These are phyloP conservation scores for Acrossocheilus fasciatus DNA, from an alignment of 2,797 vertebrate genomes.

Conservation along the genomic window DNA sequence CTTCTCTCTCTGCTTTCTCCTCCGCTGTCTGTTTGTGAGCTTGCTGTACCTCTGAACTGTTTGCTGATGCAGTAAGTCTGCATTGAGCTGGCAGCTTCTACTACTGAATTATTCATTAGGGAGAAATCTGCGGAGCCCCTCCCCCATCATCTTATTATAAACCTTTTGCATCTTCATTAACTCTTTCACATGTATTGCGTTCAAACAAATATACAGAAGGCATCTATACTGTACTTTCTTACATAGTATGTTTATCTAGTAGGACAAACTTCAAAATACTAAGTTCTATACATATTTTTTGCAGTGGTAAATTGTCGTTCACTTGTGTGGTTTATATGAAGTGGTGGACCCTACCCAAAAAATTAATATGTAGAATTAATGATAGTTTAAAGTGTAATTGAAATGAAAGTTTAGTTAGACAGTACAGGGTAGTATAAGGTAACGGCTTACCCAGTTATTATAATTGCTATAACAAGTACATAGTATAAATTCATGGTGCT, in stretches of 20 bases:
- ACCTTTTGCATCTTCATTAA: background rate
- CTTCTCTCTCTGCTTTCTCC: slow-evolving; percentile 55
- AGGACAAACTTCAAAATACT: background rate
- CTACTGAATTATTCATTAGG: slow-evolving; percentile 46
- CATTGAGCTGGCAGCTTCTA: slow-evolving; percentile 45
- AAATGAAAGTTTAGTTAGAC: background rate
- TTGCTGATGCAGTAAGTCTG: slow-evolving; percentile 54
- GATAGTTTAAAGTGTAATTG: background rate
- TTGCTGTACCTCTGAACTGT: slow-evolving; percentile 40
- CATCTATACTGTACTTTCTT: background rate
- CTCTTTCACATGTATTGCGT: background rate
- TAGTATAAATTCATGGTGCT: background rate
- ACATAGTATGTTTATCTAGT: background rate
- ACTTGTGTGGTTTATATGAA: background rate
- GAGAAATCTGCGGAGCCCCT: slow-evolving; percentile 18
- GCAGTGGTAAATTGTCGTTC: background rate
- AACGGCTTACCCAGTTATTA: no score
- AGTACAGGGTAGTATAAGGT: no score
- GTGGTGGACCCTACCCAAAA: background rate
- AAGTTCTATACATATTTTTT: background rate
- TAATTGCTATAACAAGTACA: no score
- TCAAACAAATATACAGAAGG: background rate
- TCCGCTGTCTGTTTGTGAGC: slow-evolving; percentile 37
- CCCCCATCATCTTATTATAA: slow-evolving; percentile 11
- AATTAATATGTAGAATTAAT: background rate